Evolutionary conservation across 2,888 invertebrate species (phyloP).

Genomic region (Heliconius hortense): DNA sequence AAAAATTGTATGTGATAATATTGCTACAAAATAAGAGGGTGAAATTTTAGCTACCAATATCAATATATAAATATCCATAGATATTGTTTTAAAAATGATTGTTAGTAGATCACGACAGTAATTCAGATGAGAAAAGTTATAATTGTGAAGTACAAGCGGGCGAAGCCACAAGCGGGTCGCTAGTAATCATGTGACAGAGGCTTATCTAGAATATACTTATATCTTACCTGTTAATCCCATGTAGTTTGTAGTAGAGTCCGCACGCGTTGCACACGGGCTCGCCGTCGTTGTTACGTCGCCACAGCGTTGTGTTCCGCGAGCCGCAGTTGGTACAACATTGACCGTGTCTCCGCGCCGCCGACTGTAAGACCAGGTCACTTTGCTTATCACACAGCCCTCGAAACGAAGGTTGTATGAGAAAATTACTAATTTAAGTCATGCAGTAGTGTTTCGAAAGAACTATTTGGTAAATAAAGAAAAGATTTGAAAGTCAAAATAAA

Average conservation of each 20-base stretch:
- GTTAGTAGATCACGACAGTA: too few species aligned
- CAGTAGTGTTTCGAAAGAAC: not conserved
- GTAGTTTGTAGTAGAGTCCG: constrained; percentile 97
- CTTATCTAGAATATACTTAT: too few species aligned
- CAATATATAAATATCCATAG: too few species aligned
- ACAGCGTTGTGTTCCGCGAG: constrained; percentile 97
- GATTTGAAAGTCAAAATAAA: not conserved
- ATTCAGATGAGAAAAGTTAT: too few species aligned
- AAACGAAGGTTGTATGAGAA: not conserved
- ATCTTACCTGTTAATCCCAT: constrained; percentile 88
- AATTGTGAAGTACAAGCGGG: too few species aligned
- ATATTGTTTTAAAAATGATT: too few species aligned
- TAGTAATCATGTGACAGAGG: too few species aligned
- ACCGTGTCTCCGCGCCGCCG: constrained; percentile 92
- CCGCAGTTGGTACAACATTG: constrained; percentile 98
- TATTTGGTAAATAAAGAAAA: not conserved
- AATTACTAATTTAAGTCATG: not conserved
- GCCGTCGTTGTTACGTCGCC: constrained; percentile 98
- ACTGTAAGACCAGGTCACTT: constrained; percentile 72
- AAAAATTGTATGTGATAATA: too few species aligned
- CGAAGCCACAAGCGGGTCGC: too few species aligned
- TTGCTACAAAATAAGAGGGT: too few species aligned
- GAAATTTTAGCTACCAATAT: too few species aligned
- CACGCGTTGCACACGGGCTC: constrained; percentile 99
- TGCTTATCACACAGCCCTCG: not conserved